Evolutionary conservation across 2,113 vertebrate genomes (phyloP).

Genomic region (Oryzias melastigma): DNA sequence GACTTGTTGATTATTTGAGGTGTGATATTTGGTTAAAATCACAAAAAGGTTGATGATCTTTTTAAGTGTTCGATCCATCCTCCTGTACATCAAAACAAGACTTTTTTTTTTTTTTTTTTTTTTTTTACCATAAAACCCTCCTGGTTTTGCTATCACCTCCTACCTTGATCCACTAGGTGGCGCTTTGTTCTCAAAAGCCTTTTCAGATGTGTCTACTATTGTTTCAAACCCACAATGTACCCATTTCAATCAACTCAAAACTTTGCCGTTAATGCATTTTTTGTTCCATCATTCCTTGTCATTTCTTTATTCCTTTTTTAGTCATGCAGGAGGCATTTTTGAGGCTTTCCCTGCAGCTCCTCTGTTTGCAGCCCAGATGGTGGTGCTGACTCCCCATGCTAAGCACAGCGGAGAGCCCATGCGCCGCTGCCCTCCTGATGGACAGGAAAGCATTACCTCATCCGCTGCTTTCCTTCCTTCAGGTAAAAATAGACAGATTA

Average conservation of each 20-base stretch:
- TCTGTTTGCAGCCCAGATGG: conserved; percentile 48
- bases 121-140: conserved; percentile 15
- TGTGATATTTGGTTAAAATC: no score
- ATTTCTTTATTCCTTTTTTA: not conserved
- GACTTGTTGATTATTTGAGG: no score
- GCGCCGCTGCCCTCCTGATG: conserved; percentile 69
- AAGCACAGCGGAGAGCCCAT: conserved; percentile 33
- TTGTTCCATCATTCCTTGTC: not conserved
- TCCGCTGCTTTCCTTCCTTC: conserved; percentile 69
- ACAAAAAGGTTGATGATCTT: no score
- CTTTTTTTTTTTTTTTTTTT: not conserved
- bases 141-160: not conserved
- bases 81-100: not conserved
- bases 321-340: not conserved
- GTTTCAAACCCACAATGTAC: not conserved
- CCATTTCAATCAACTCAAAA: not conserved
- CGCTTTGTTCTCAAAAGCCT: conserved; percentile 27
- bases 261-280: not conserved
- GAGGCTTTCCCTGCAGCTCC: not conserved
- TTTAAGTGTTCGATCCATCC: no score
- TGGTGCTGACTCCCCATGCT: conserved; percentile 51
- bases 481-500: conserved; percentile 80
- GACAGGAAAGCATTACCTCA: conserved; percentile 77
- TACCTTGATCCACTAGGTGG: conserved; percentile 45
- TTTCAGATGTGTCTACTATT: not conserved